Evolutionary conservation across 2,888 invertebrate genomes (phyloP), one percentile per base, ranked within the genome.

Genomic region (Selenia dentaria): DNA sequence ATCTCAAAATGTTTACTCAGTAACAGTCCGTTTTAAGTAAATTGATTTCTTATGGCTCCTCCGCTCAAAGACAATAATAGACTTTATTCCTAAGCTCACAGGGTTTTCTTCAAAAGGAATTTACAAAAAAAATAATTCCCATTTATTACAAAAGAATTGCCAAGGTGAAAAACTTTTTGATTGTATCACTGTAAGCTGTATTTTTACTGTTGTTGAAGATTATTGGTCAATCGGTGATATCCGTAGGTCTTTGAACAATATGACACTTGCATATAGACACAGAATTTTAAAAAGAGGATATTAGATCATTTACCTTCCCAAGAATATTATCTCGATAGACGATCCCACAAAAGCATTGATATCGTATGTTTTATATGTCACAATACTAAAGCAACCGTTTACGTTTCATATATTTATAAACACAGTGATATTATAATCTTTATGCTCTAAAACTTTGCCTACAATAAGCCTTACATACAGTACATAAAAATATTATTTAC

Each of bases 1-100:
- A 82, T 78, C 80, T 74, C 67, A 41, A 62, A 83, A 82, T 88
- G 75, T 89, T 89, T 89, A 83, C 83, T 85, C 83, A 84, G 87
- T 84, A 87, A 87, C 84, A 87, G 78, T 77, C 79, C 76, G 81
- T 74, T 77, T 83, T 79, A 72, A 78, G 79, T 79, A 81, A 83
- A 83, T 83, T 80, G 81, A 83, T 81, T 86, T 76, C 62, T 59
- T 67, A 71, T 74, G 67, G 27, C 34, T 18, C 9, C 16, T 28
- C 31, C n/a, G 9, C 10, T 20, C 22, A 27, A 27, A 14, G 11
- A n/a, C 24, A 41, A 48, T 8, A 41, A 12, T 46, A 31, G 28
- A 36, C 48, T 36, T 43, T 57, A 51, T 42, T 14, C n/a, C 29
- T 14, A 6, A 2, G 22, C 3, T 1, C 1, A 57, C 33, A 44